These are phyloP conservation scores for Porphyrio hochstetteri DNA, from an alignment of 2,113 vertebrate genomes.

Conservation along the genomic window DNA sequence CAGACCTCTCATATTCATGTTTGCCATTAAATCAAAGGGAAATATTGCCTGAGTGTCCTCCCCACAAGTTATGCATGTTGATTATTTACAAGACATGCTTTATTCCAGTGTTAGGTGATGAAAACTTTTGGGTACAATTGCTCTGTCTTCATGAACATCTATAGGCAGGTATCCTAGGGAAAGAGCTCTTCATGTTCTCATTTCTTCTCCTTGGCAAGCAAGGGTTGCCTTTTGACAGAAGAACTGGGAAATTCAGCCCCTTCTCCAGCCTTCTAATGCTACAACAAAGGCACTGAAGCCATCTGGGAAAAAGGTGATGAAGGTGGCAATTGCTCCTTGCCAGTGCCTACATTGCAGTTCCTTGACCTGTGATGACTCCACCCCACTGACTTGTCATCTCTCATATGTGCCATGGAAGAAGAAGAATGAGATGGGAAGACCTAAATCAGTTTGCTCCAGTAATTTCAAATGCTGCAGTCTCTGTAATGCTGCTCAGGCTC, in stretches of 20 bases:
- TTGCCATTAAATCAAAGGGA: background rate
- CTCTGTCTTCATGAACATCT: background rate
- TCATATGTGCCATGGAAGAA: background rate
- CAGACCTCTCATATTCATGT: background rate
- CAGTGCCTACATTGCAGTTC: background rate
- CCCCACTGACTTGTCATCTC: background rate
- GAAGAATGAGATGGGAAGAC: background rate
- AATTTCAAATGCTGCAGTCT: background rate
- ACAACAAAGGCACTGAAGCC: background rate
- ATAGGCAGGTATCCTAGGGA: background rate
- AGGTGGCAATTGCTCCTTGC: background rate
- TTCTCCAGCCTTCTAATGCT: background rate
- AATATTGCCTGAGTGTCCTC: background rate
- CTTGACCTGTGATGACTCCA: background rate
- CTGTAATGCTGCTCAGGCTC: background rate
- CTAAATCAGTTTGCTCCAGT: background rate
- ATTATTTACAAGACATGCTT: background rate
- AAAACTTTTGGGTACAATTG: background rate
- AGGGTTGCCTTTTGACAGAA: background rate
- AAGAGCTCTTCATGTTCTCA: background rate
- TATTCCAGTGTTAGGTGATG: background rate
- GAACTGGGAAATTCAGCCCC: background rate
- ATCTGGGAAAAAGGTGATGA: accelerated
- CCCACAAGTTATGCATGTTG: background rate
- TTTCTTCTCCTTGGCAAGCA: background rate